phyloP scores from a whole-genome alignment of 2,888 invertebrate genomes.

The Trichopoda pennipes region DNA sequence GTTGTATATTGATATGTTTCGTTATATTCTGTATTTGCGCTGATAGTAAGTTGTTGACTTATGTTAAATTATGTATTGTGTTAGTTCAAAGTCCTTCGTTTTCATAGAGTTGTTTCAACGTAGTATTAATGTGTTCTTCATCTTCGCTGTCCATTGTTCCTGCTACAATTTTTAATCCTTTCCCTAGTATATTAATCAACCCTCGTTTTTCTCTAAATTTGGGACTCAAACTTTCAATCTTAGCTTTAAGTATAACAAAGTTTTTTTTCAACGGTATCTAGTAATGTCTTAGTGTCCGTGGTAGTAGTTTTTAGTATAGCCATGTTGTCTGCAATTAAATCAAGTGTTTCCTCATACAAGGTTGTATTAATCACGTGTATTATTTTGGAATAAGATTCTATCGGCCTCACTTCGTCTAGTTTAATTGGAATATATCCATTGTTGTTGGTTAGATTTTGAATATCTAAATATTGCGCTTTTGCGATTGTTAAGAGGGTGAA shows the following conservation, averaged over 20 bases:
- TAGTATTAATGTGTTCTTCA: slow-evolving; percentile 10
- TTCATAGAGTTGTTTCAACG: slow-evolving; percentile 10
- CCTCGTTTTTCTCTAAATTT: slow-evolving; percentile 20
- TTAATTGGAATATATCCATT: slow-evolving; percentile 64
- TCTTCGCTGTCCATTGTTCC: slow-evolving; percentile 18
- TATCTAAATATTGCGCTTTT: slow-evolving; percentile 54
- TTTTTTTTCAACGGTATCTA: slow-evolving; percentile 35
- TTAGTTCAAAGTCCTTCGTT: slow-evolving; percentile 11
- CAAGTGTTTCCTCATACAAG: slow-evolving; percentile 15
- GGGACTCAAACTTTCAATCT: slow-evolving; percentile 10
- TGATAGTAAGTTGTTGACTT: not conserved
- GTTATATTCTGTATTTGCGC: not conserved
- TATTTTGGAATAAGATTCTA: slow-evolving; percentile 54
- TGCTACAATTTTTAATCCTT: slow-evolving; percentile 15
- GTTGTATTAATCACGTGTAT: slow-evolving; percentile 59
- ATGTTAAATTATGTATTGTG: slow-evolving; percentile 6
- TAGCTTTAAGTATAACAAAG: slow-evolving; percentile 37
- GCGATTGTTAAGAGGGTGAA: not conserved
- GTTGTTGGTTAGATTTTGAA: slow-evolving; percentile 58
- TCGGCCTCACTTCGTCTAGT: slow-evolving; percentile 43
- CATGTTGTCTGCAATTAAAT: slow-evolving; percentile 8
- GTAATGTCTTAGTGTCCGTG: slow-evolving; percentile 16
- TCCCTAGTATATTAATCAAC: not conserved
- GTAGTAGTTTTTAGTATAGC: slow-evolving; percentile 16
- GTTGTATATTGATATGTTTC: not conserved